Evolutionary conservation across 2,113 vertebrate genomes (phyloP).

Genomic region (Salvelinus alpinus): DNA sequence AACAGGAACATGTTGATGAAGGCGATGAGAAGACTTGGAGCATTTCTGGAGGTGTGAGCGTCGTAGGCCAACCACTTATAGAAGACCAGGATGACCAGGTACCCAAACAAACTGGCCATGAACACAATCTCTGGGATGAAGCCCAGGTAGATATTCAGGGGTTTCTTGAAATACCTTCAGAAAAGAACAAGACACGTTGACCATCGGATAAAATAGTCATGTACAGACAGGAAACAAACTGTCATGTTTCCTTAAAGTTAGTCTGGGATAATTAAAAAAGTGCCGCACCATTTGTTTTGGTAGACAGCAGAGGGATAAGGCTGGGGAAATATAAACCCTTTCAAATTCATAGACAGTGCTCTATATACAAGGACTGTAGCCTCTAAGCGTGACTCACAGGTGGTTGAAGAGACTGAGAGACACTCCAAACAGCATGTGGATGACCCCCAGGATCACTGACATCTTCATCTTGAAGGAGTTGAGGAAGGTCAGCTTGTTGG

Average conservation of each 20-base stretch:
- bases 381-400: slow-evolving; percentile 71
- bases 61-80: slow-evolving; percentile 91
- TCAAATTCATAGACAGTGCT: neutral
- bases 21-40: slow-evolving; percentile 94
- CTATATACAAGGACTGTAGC: neutral
- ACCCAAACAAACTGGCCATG: slow-evolving; percentile 91
- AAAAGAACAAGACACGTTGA: neutral
- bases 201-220: neutral
- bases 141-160: slow-evolving; percentile 91
- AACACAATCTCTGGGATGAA: slow-evolving; percentile 98
- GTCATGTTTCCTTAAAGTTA: neutral
- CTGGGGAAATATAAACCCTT: no score
- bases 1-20: slow-evolving; percentile 99
- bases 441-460: slow-evolving; percentile 91
- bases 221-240: no score
- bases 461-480: slow-evolving; percentile 99
- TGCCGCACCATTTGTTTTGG: no score
- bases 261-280: no score
- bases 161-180: slow-evolving; percentile 92
- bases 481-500: slow-evolving; percentile 94
- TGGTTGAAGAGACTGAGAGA: slow-evolving; percentile 92
- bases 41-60: slow-evolving; percentile 78
- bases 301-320: no score
- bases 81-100: slow-evolving; percentile 90
- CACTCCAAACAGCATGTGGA: slow-evolving; percentile 97